Base-by-base conservation (phyloP, 2,888 invertebrate genomes). In the Sinopyrophorus schimmeli region DNA sequence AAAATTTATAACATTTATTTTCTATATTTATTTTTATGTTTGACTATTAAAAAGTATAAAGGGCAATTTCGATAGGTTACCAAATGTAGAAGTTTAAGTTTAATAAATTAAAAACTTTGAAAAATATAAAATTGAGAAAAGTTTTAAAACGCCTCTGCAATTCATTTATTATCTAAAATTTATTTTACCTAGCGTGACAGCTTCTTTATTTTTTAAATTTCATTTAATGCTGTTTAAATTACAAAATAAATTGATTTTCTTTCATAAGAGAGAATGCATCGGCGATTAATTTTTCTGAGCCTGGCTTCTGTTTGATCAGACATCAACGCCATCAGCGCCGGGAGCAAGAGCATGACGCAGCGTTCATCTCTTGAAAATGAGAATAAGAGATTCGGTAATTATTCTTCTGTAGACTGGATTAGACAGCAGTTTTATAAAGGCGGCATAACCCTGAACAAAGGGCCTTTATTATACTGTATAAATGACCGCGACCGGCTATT, bases 351-450 rank as follows among this genome's bases (percentile, higher is more conserved):
- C 52, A 43, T 52, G 52, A 52, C 52, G 47, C 50, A 44, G 52
- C 52, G 47, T 42, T 42, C 42, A 52, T 42, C 47, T 51, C 47
- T 37, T 30, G 42, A 43, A 56, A 52, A 49, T 44, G 57, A 53
- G 57, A 51, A 44, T 50, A 44, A 43, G 49, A 53, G 54, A 41
- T 53, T 53, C 46, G 54, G 59, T 60, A 59, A 60, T 60, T 60
- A 60, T 59, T 60, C 58, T 55, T 58, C 55, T 54, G 56, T 55
- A 46, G 58, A 58, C 57, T 61, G 59, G 54, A 58, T 61, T 61
- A 61, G 61, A 60, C 61, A 57, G 61, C 59, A 58, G 46, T 60
- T 61, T 61, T 59, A 51, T 49, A 50, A n/a, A 54, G 51, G 51
- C 52, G 53, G 50, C 54, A 46, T 48, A 53, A 53, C 52, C 52